Base-by-base conservation (phyloP, 2,797 vertebrate species). In the Clarias laeviceps region DNA sequence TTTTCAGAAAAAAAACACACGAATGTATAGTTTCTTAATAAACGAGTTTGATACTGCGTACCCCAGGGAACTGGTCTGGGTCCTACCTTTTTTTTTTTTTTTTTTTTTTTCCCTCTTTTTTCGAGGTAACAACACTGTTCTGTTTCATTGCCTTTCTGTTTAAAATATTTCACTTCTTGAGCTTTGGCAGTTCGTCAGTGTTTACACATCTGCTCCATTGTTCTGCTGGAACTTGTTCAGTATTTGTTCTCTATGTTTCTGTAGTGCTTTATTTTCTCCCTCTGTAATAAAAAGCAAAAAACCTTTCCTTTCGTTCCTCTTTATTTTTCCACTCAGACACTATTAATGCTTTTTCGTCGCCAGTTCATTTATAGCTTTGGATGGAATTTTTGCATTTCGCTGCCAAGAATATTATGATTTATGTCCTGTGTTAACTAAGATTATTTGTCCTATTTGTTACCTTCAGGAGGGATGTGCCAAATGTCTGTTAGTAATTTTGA, bases 281-380 rank as follows among this genome's bases (percentile, higher is more conserved):
- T 89, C 86, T 91, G 85, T 90, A 92, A 92, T 92, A 92, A 92
- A 92, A 86, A 66, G 69, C 68, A 70, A 80, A 86, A 80, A 72
- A 50, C 37, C 59, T 87, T 76, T 82, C 56, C 17, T 32, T 77
- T 34, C 18, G 61, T 64, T 54, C 18, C 59, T n/a, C 22, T 72
- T 86, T 83, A 61, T 82, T 85, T 77, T 69, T 83, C 24, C 64
- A 68, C 57, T n/a, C 37, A 34, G 76, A 68, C 29, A 22, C 24
- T 57, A n/a, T 74, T 76, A 66, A 37, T 72, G 22, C 40, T 65
- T 76, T 40, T 81, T 84, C 54, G 29, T 72, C 20, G 22, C n/a
- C 17, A 40, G 82, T 88, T 69, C 61, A 68, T 66, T 82, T 82
- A 54, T 3, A 14, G 50, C n/a, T 37, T 17, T 88, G 65, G 24